Base-by-base conservation (phyloP, 2,797 vertebrate genomes). In the Prunella strophiata region DNA sequence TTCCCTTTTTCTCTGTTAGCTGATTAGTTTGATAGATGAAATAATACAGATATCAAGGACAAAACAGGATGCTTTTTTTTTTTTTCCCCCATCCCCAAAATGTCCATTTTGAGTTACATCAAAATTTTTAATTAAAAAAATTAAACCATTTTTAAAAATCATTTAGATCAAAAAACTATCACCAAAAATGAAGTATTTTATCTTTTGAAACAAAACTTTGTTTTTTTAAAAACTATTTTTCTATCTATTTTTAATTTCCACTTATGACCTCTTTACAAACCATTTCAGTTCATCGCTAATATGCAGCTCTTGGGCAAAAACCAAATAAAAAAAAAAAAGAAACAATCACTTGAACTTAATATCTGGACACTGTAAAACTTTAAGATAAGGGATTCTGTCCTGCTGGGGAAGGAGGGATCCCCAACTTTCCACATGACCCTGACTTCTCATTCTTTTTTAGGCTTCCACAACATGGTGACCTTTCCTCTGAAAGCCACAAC, bases 371-470 rank as follows among this genome's bases (percentile, higher is more conserved):
- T 47, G 5, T 11, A 80, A n/a, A 91, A 16, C 34, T 89, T 76
- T 76, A 89, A 89, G 47, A 21, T 62, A 85, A 91, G 23, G 34
- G 55, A 86, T 88, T 89, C 67, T 91, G 27, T 81, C 89, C 94
- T 89, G 34, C 54, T 88, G 94, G 91, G 82, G 63, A 88, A 88
- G 57, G 85, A 82, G 75, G 83, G 75, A 89, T 77, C 78, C 85
- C 74, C 77, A 92, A 7, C 55, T 93, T 94, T 72, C 88, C 75
- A 79, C 86, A 57, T 93, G 91, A 94, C 89, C 74, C 71, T 94
- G 94, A 95, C 81, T 92, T 96, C 77, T 97, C 89, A 95, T 94
- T 96, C 88, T 94, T 90, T 95, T 96, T 96, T 96, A 96, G 95
- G 94, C 85, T 91, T 93, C 92, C 89, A 95, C 92, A 96, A 14